Conservation (phyloP, 2,113 vertebrate genomes). For the Crocuta crocuta region DNA sequence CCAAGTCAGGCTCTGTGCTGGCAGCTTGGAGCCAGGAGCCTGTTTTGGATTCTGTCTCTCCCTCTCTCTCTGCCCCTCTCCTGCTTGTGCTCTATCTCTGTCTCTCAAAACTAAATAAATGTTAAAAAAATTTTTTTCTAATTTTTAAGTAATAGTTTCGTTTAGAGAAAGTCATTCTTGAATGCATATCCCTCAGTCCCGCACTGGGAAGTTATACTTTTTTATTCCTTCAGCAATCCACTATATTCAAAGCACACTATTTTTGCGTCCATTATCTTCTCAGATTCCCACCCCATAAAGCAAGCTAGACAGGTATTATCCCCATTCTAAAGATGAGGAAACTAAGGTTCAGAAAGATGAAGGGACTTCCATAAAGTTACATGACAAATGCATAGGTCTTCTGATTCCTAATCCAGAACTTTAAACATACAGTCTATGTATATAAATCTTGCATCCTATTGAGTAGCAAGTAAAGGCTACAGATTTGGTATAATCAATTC, state of each 20-base stretch:
- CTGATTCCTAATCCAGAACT: background rate
- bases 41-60: too few species aligned
- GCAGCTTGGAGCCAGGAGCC: too few species aligned
- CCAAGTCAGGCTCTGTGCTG: too few species aligned
- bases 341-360: background rate
- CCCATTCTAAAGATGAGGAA: constrained; percentile 38
- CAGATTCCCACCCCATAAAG: background rate
- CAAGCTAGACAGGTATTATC: background rate
- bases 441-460: background rate
- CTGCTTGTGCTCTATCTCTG: too few species aligned
- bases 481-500: background rate
- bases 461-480: background rate
- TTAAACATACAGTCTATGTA: background rate
- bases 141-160: too few species aligned
- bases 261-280: constrained; percentile 8
- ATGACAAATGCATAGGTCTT: background rate
- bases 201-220: background rate
- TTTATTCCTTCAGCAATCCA: constrained; percentile 24
- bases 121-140: too few species aligned
- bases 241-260: background rate
- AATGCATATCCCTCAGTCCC: background rate
- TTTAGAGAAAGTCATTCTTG: constrained; percentile 44
- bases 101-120: too few species aligned
- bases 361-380: constrained; percentile 9
- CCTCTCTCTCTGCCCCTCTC: too few species aligned